These are phyloP conservation scores for Etheostoma cragini DNA, from an alignment of 2,113 vertebrate species.

Conservation along the genomic window DNA sequence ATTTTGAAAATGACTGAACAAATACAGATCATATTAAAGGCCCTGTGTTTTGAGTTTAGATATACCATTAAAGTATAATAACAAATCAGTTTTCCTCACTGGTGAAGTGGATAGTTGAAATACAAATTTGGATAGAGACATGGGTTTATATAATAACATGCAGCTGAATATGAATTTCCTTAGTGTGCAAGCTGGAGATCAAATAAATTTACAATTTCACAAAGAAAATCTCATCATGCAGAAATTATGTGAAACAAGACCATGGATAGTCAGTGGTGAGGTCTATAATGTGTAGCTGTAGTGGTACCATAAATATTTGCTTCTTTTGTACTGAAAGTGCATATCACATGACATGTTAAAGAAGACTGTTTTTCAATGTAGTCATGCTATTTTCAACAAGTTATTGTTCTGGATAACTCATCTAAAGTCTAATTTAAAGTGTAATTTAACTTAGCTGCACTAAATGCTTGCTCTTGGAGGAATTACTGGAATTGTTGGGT, in stretches of 20 bases:
- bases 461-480: too few relatives aligned
- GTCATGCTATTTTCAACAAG: too few relatives aligned
- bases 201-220: neutral
- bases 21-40: neutral
- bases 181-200: neutral
- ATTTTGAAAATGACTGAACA: neutral
- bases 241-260: neutral
- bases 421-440: too few relatives aligned
- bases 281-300: too few relatives aligned
- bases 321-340: too few relatives aligned
- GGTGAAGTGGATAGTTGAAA: conserved; percentile 11
- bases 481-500: too few relatives aligned
- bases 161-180: conserved; percentile 14
- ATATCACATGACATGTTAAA: too few relatives aligned
- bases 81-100: conserved; percentile 2
- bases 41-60: neutral
- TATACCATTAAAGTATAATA: neutral
- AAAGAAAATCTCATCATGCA: conserved; percentile 3
- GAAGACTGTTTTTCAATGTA: too few relatives aligned
- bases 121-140: conserved; percentile 8
- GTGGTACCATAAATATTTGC: too few relatives aligned
- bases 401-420: too few relatives aligned
- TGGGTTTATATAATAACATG: neutral
- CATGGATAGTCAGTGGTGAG: too few relatives aligned
- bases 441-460: too few relatives aligned